Conservation (phyloP, 1,140 invertebrate species). For the Vanessa atalanta region DNA sequence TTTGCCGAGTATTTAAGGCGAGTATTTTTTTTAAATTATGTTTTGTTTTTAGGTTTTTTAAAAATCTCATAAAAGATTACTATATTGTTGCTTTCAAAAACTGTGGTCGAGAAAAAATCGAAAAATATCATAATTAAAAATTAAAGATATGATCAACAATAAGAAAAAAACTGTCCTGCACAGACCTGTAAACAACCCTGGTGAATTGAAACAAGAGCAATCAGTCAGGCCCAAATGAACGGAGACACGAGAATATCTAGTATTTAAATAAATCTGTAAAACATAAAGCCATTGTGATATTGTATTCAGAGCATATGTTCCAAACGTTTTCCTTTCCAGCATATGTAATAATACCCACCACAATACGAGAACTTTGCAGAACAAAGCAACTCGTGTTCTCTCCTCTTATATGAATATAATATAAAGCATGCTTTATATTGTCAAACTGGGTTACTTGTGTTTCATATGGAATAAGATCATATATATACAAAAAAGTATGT, state of each 20-base stretch:
- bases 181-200: too few species aligned
- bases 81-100: too few species aligned
- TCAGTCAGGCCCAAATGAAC: neutral
- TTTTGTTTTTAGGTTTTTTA: too few species aligned
- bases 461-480: neutral
- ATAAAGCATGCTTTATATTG: slow-evolving; percentile 2
- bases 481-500: too few species aligned
- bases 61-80: too few species aligned
- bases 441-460: slow-evolving; percentile 5
- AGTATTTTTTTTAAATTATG: too few species aligned
- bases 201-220: neutral
- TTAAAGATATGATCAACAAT: too few species aligned
- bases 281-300: slow-evolving; percentile 8
- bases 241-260: neutral
- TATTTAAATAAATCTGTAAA: slow-evolving; percentile 9
- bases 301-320: slow-evolving; percentile 8
- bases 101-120: too few species aligned
- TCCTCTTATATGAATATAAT: slow-evolving; percentile 5
- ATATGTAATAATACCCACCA: slow-evolving; percentile 8
- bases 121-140: too few species aligned
- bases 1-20: too few species aligned
- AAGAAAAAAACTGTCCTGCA: too few species aligned
- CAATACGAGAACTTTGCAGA: slow-evolving; percentile 9
- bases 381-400: slow-evolving; percentile 4
- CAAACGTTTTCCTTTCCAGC: slow-evolving; percentile 10